These are phyloP conservation scores for Scortum barcoo DNA, from an alignment of 2,113 vertebrate genomes.

Conservation along the genomic window DNA sequence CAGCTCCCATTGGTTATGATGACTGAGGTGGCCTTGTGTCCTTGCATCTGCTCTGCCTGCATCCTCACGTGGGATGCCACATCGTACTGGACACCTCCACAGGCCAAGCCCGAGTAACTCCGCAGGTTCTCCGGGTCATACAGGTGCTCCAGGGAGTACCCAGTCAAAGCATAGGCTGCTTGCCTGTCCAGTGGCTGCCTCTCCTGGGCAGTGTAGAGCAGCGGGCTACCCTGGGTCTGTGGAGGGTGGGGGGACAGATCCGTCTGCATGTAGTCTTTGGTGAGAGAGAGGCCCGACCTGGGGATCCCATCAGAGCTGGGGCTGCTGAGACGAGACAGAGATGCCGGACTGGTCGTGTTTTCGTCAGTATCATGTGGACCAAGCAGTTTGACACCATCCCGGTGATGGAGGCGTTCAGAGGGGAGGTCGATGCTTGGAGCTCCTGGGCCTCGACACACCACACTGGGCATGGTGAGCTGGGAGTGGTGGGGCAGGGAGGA, in stretches of 20 bases:
- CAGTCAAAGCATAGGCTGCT: conserved; percentile 94
- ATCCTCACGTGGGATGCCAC: conserved; percentile 96
- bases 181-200: conserved; percentile 92
- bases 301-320: conserved; percentile 84
- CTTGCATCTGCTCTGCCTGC: conserved; percentile 95
- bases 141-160: conserved; percentile 97
- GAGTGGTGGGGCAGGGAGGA: conserved; percentile 85
- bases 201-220: conserved; percentile 87
- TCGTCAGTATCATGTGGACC: conserved; percentile 85
- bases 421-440: conserved; percentile 79
- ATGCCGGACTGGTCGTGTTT: conserved; percentile 90
- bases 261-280: conserved; percentile 95
- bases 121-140: conserved; percentile 94
- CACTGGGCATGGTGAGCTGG: conserved; percentile 88
- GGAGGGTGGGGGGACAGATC: conserved; percentile 91
- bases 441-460: conserved; percentile 87
- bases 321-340: conserved; percentile 95
- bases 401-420: conserved; percentile 82
- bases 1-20: conserved; percentile 99
- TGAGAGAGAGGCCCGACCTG: conserved; percentile 89
- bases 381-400: conserved; percentile 74
- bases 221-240: conserved; percentile 86
- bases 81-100: conserved; percentile 90
- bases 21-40: conserved; percentile 98
- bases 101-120: conserved; percentile 92